Percentiles rank a stretch among this genome's conserved stretches.
These are phyloP conservation scores for Paracanthobrama guichenoti DNA, from an alignment of 2,113 vertebrate species.

Conservation along the genomic window DNA sequence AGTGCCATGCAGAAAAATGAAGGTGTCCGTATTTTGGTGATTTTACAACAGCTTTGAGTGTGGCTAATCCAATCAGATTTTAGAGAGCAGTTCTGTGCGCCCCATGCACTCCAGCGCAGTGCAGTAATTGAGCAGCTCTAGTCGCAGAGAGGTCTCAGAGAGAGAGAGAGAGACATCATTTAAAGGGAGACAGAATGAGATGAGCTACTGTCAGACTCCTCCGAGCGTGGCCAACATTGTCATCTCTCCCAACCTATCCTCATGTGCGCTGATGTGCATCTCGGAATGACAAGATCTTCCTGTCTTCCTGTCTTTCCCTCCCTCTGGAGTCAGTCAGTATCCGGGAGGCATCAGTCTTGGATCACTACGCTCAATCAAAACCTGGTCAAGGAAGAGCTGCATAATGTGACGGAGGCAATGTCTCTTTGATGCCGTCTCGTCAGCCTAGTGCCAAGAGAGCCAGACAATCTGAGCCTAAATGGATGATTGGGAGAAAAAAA, in stretches of 20 bases:
- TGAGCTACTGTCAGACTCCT: constrained; percentile 69
- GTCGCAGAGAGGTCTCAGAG: constrained; percentile 18
- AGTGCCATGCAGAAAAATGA: too few relatives aligned
- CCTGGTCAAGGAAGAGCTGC: constrained; percentile 63
- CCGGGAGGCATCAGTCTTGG: constrained; percentile 77
- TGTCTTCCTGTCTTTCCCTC: constrained; percentile 37
- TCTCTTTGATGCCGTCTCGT: constrained; percentile 62
- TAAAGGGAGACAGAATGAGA: constrained; percentile 51
- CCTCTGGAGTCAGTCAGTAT: constrained; percentile 59
- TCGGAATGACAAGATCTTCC: constrained; percentile 57
- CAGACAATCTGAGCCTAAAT: constrained; percentile 41
- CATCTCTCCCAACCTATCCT: constrained; percentile 64
- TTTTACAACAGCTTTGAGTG: background rate
- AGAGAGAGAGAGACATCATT: constrained; percentile 54
- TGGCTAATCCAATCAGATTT: background rate
- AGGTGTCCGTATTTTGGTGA: background rate
- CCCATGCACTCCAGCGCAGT: constrained; percentile 11
- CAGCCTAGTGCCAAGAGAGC: constrained; percentile 50
- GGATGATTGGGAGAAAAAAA: constrained; percentile 4
- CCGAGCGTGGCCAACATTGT: constrained; percentile 75
- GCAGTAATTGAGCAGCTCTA: constrained; percentile 44
- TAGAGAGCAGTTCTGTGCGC: background rate
- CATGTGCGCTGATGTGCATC: constrained; percentile 49
- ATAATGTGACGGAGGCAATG: constrained; percentile 76
- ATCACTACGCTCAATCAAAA: constrained; percentile 81